A percentile compares a stretch with the other conserved stretches of the same genome.
These are phyloP conservation scores for Platypus cylindrus DNA, from an alignment of 2,888 invertebrate genomes.

Conservation along the genomic window DNA sequence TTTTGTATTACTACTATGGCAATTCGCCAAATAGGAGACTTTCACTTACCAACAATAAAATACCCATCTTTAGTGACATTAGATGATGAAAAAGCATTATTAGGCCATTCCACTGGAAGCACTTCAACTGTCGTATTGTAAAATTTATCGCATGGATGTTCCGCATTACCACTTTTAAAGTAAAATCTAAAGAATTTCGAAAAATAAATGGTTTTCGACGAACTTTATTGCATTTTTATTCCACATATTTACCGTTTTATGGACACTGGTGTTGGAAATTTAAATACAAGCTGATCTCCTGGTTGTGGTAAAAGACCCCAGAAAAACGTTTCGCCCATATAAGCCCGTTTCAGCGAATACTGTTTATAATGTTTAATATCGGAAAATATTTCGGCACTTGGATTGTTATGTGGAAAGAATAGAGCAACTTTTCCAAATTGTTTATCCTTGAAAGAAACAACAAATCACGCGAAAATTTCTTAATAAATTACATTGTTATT, in stretches of 20 bases:
- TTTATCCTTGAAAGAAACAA: slow-evolving; percentile 51
- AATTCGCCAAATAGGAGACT: too few relatives aligned
- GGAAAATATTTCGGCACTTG: slow-evolving; percentile 53
- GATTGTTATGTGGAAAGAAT: slow-evolving; percentile 70
- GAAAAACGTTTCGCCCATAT: slow-evolving; percentile 77
- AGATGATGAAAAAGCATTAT: slow-evolving; percentile 31
- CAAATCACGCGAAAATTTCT: slow-evolving; percentile 4
- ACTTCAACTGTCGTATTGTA: slow-evolving; percentile 79
- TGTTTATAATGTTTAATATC: slow-evolving; percentile 70
- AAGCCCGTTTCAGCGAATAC: slow-evolving; percentile 67
- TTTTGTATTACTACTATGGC: neutral
- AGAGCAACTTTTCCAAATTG: slow-evolving; percentile 75
- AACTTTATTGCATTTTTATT: too few relatives aligned
- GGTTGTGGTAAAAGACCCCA: slow-evolving; percentile 81
- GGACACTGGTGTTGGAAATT: slow-evolving; percentile 58
- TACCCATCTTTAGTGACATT: slow-evolving; percentile 56
- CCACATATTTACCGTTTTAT: slow-evolving; percentile 48
- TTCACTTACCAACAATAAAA: slow-evolving; percentile 48
- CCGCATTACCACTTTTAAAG: slow-evolving; percentile 79
- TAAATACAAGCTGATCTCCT: slow-evolving; percentile 69
- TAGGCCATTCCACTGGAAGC: slow-evolving; percentile 40
- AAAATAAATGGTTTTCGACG: too few relatives aligned
- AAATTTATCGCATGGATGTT: slow-evolving; percentile 80
- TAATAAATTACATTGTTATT: slow-evolving; percentile 8
- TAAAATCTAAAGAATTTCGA: slow-evolving; percentile 62